These are phyloP conservation scores for Pegoplata infirma DNA, from an alignment of 2,888 invertebrate species.

Conservation along the genomic window DNA sequence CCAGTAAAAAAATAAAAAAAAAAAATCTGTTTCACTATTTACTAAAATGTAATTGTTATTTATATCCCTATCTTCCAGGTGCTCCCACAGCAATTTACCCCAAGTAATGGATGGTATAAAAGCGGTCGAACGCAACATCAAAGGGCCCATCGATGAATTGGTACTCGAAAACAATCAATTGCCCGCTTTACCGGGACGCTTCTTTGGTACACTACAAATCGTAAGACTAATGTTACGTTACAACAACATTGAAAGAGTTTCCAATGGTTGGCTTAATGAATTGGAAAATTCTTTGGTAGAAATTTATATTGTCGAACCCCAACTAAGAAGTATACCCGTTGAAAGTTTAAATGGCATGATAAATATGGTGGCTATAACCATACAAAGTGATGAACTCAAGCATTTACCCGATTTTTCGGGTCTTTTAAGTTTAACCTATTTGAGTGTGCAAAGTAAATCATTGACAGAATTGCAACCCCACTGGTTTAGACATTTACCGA, in stretches of 20 bases:
- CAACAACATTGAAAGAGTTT: conserved; percentile 89
- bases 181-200: conserved; percentile 89
- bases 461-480: conserved; percentile 83
- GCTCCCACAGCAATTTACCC: conserved; percentile 92
- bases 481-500: conserved; percentile 85
- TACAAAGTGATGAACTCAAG: conserved; percentile 87
- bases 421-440: conserved; percentile 84
- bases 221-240: conserved; percentile 89
- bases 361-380: conserved; percentile 89
- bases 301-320: conserved; percentile 91
- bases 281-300: conserved; percentile 88
- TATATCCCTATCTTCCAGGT: conserved; percentile 81
- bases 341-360: conserved; percentile 87
- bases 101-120: conserved; percentile 87
- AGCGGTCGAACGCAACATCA: conserved; percentile 82
- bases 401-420: conserved; percentile 86
- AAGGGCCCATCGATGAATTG: conserved; percentile 88
- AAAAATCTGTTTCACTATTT: too few species aligned
- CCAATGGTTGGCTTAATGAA: conserved; percentile 88
- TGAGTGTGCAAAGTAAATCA: conserved; percentile 85
- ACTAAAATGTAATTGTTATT: too few species aligned
- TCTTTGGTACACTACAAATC: conserved; percentile 87
- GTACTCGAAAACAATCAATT: conserved; percentile 93
- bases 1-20: too few species aligned
- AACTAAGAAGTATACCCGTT: conserved; percentile 86